A percentile compares a stretch with the other conserved stretches of the same genome.
These are phyloP conservation scores for Helogale parvula DNA, from an alignment of 2,113 vertebrate genomes.

Conservation along the genomic window DNA sequence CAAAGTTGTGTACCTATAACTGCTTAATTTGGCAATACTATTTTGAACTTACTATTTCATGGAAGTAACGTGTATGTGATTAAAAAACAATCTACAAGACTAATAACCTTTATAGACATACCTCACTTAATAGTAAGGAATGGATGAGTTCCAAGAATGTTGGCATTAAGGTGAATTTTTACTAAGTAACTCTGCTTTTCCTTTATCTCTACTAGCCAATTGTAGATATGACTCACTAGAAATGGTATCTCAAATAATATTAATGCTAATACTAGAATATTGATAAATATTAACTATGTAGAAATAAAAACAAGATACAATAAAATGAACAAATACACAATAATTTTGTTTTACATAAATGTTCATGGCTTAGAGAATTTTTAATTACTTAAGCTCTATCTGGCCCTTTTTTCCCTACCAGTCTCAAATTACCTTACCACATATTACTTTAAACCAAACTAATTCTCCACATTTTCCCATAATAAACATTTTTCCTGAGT, in stretches of 20 bases:
- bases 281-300: not conserved
- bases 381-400: not conserved
- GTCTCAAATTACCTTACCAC: conserved; percentile 17
- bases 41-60: conserved; percentile 32
- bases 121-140: conserved; percentile 1
- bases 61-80: not conserved
- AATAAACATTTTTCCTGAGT: conserved; percentile 12
- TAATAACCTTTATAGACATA: conserved; percentile 19
- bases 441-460: conserved; percentile 15
- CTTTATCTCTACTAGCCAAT: not conserved
- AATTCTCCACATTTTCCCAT: not conserved
- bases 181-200: conserved; percentile 18
- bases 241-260: conserved; percentile 30
- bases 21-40: conserved; percentile 21
- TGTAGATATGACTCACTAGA: conserved; percentile 12
- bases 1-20: not conserved
- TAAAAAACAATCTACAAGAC: not conserved
- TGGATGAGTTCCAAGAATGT: not conserved
- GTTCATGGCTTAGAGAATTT: conserved; percentile 15
- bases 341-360: conserved; percentile 14
- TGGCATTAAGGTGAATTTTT: conserved; percentile 33
- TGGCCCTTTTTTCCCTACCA: not conserved
- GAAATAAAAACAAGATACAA: conserved; percentile 49
- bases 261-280: conserved; percentile 46
- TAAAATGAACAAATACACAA: conserved; percentile 34